A percentile compares a stretch with the other conserved stretches of the same genome.
phyloP scores from a whole-genome alignment of 2,113 vertebrate genomes.

The Copsychus sechellarum region DNA sequence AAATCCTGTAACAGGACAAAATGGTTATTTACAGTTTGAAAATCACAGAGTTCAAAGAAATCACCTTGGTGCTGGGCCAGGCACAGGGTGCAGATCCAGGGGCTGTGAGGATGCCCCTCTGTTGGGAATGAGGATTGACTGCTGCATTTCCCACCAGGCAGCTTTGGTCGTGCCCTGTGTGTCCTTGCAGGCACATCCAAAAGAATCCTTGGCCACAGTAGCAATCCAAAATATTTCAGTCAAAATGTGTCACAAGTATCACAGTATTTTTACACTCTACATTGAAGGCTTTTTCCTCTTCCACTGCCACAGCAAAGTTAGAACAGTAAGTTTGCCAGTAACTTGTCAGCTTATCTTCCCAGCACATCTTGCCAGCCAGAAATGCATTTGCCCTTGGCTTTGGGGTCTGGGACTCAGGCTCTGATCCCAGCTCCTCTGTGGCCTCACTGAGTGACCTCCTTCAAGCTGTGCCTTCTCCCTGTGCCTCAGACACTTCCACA shows the following conservation, averaged over 20 bases:
- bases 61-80: background rate
- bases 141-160: background rate
- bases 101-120: background rate
- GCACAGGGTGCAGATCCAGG: background rate
- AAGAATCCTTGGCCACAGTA: background rate
- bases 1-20: background rate
- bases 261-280: background rate
- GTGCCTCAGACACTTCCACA: background rate
- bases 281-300: background rate
- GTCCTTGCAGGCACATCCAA: background rate
- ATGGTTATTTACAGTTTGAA: background rate
- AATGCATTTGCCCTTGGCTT: background rate
- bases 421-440: background rate
- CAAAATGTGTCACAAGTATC: background rate
- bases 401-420: background rate
- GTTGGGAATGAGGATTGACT: background rate
- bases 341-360: background rate
- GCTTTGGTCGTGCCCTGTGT: background rate
- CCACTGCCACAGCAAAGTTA: background rate
- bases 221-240: background rate
- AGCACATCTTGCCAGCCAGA: fast-evolving
- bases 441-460: background rate
- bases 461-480: background rate
- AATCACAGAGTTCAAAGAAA: background rate
- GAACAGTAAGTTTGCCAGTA: background rate